These are phyloP conservation scores for Sprattus sprattus DNA, from an alignment of 2,113 vertebrate species.

Conservation along the genomic window DNA sequence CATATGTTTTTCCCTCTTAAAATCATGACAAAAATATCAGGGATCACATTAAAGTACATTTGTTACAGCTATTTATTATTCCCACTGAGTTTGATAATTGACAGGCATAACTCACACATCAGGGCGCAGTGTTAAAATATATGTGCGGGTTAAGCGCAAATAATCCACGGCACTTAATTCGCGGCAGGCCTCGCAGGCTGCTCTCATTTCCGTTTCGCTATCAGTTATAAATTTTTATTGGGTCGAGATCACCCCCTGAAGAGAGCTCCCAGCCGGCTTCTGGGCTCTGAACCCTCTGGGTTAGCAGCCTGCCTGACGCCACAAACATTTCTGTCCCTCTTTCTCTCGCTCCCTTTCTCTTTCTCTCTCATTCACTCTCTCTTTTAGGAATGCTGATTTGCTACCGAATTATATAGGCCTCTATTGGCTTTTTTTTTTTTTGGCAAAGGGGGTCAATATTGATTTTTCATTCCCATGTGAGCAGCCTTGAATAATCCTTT, in stretches of 20 bases:
- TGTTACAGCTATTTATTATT: not conserved
- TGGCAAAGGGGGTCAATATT: slow-evolving; percentile 55
- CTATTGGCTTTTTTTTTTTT: slow-evolving; percentile 40
- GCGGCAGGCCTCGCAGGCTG: not conserved
- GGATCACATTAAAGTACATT: not conserved
- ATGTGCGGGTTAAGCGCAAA: slow-evolving; percentile 10
- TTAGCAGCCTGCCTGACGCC: slow-evolving; percentile 36
- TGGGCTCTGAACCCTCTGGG: slow-evolving; percentile 2
- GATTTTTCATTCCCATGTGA: slow-evolving; percentile 59
- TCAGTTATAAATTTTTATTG: slow-evolving; percentile 50
- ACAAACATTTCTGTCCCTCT: not conserved
- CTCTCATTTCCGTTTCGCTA: slow-evolving; percentile 43
- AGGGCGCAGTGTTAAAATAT: not conserved
- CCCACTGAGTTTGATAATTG: not conserved
- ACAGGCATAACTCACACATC: slow-evolving; percentile 13
- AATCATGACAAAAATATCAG: not conserved
- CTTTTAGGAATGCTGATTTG: slow-evolving; percentile 43
- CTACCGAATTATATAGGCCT: slow-evolving; percentile 51
- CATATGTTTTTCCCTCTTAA: not conserved
- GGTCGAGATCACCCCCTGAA: slow-evolving; percentile 37
- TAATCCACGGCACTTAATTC: slow-evolving; percentile 12
- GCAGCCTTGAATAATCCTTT: slow-evolving; percentile 52
- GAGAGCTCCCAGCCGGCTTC: slow-evolving; percentile 28
- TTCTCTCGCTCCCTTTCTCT: not conserved
- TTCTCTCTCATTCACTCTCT: not conserved